These are phyloP conservation scores for Mus minutoides DNA, from an alignment of 2,797 vertebrate genomes.

Conservation along the genomic window DNA sequence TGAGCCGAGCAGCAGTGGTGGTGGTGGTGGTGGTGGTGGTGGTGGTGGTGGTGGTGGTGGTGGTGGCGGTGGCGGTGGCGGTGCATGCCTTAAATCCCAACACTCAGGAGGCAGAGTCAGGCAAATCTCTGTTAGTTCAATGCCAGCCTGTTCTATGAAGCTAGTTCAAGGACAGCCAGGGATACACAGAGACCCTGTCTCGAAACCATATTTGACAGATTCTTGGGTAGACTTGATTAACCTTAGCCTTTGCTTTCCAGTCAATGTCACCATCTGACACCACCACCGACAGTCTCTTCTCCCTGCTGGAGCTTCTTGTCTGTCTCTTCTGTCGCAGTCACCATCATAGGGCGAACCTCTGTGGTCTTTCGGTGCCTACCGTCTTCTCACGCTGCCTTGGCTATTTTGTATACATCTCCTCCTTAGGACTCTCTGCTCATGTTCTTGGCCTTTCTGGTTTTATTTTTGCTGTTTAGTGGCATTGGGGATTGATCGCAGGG, in stretches of 20 bases:
- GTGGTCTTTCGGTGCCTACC: not conserved
- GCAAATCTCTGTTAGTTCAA: not conserved
- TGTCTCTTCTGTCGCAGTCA: not conserved
- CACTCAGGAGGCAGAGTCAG: not conserved
- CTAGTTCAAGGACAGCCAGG: not conserved
- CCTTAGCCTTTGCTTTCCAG: not conserved
- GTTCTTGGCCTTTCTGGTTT: not conserved
- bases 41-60: too few relatives aligned
- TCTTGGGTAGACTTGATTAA: too few relatives aligned
- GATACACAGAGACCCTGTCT: not conserved
- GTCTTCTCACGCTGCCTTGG: not conserved
- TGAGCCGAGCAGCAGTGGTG: not conserved
- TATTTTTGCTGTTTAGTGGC: not conserved
- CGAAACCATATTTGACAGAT: not conserved
- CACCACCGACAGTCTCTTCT: fast-evolving
- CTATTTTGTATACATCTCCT: not conserved
- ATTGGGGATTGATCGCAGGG: not conserved
- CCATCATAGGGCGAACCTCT: not conserved
- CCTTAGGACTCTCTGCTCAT: not conserved
- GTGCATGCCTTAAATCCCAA: not conserved
- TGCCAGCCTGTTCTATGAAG: not conserved
- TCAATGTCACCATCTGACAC: not conserved
- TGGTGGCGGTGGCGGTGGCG: not conserved
- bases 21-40: not conserved
- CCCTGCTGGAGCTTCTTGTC: not conserved